These are phyloP conservation scores for Proteles cristata DNA, from an alignment of 2,113 vertebrate genomes.

Conservation along the genomic window DNA sequence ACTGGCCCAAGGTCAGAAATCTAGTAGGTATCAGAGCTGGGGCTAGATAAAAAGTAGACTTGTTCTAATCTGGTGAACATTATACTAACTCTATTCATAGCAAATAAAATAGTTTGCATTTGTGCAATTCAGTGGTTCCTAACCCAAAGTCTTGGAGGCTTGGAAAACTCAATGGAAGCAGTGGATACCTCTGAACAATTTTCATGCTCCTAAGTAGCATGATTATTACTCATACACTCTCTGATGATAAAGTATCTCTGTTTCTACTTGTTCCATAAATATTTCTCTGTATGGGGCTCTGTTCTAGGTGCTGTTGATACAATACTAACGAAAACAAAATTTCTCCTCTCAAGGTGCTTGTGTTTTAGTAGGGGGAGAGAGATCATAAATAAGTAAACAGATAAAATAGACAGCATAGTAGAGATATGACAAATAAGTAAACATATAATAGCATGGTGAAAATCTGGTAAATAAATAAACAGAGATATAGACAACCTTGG, in stretches of 20 bases:
- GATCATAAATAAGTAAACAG: not conserved
- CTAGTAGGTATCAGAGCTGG: not conserved
- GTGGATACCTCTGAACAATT: not conserved
- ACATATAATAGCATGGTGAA: not conserved
- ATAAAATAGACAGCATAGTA: not conserved
- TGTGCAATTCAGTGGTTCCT: not conserved
- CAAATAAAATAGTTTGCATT: not conserved
- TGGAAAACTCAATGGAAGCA: not conserved
- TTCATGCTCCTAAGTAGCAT: not conserved
- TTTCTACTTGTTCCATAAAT: not conserved
- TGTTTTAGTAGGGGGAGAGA: not conserved
- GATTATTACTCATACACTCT: not conserved
- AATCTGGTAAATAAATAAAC: not conserved
- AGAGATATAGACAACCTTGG: not conserved
- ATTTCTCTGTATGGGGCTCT: not conserved
- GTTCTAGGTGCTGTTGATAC: not conserved
- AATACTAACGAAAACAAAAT: not conserved
- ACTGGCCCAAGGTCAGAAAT: not conserved
- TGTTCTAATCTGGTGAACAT: not conserved
- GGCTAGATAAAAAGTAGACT: not conserved
- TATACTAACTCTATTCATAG: not conserved
- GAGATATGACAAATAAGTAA: not conserved
- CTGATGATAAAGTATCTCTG: not conserved
- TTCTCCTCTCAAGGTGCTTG: not conserved
- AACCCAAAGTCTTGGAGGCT: not conserved